Percentiles rank a stretch among this genome's conserved stretches.
These are phyloP conservation scores for Corythornis cristatus DNA, from an alignment of 2,113 vertebrate genomes.

Conservation along the genomic window DNA sequence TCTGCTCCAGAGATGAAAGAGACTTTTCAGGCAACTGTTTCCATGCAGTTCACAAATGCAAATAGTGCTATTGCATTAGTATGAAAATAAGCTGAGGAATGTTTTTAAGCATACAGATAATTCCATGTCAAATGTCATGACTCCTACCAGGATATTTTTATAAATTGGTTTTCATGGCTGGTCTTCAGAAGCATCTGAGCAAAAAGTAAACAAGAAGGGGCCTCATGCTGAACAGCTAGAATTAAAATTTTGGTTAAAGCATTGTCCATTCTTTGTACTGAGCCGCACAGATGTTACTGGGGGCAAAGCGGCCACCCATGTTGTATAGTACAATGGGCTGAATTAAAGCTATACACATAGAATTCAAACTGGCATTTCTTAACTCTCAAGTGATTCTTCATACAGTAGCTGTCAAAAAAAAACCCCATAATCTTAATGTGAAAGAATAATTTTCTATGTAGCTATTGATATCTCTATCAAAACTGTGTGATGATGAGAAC, in stretches of 20 bases:
- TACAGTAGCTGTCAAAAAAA: background rate
- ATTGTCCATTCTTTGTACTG: background rate
- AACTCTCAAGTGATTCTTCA: background rate
- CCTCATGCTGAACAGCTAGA: background rate
- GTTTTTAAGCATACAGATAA: background rate
- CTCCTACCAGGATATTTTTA: background rate
- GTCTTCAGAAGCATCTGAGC: background rate
- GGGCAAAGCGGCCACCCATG: background rate
- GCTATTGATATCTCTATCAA: background rate
- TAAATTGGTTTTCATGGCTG: constrained; percentile 9
- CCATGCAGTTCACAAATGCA: background rate
- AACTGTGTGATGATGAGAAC: background rate
- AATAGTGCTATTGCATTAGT: constrained; percentile 35
- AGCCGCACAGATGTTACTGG: background rate
- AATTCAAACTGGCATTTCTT: background rate
- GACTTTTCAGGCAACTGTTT: background rate
- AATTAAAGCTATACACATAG: background rate
- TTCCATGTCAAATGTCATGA: constrained; percentile 36
- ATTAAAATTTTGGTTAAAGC: background rate
- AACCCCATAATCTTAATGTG: background rate
- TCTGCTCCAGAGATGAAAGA: background rate
- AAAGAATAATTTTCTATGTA: background rate
- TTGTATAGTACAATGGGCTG: background rate
- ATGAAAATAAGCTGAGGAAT: constrained; percentile 17
- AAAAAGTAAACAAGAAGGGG: constrained; percentile 22